These are phyloP conservation scores for Ammodytes marinus DNA, from an alignment of 2,113 vertebrate species.

Conservation along the genomic window DNA sequence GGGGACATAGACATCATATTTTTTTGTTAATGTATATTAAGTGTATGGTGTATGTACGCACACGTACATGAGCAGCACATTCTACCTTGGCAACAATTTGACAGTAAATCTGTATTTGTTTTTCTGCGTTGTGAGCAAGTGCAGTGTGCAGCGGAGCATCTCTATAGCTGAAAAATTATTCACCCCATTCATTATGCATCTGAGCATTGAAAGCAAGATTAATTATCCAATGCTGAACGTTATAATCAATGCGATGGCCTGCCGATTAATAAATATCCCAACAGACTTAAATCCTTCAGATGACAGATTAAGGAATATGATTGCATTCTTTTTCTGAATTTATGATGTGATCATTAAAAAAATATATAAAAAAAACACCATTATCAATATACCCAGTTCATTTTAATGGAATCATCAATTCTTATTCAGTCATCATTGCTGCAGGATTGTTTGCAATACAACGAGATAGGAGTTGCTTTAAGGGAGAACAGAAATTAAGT, in stretches of 20 bases:
- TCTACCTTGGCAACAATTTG: not conserved
- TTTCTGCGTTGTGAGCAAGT: not conserved
- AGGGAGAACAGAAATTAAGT: constrained; percentile 6
- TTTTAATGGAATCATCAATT: constrained; percentile 37
- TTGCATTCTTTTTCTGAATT: not conserved
- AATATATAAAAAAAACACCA: constrained; percentile 24
- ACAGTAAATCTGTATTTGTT: not conserved
- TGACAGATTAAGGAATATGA: constrained; percentile 20
- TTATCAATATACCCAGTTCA: constrained; percentile 27
- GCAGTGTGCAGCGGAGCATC: not conserved
- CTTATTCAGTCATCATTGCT: constrained; percentile 24
- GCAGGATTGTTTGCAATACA: constrained; percentile 32
- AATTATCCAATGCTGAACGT: constrained; percentile 13
- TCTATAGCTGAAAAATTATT: constrained; percentile 10
- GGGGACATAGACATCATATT: too few species aligned
- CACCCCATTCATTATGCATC: not conserved
- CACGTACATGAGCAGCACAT: not conserved
- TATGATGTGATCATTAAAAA: not conserved
- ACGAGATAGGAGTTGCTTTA: not conserved
- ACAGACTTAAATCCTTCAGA: not conserved
- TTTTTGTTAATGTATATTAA: too few species aligned
- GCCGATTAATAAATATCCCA: constrained; percentile 21
- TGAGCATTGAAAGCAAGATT: constrained; percentile 15
- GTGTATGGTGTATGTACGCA: too few species aligned
- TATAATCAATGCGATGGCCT: not conserved